These are phyloP conservation scores for Eulemur rubriventer DNA, from an alignment of 2,797 vertebrate genomes.

Conservation along the genomic window DNA sequence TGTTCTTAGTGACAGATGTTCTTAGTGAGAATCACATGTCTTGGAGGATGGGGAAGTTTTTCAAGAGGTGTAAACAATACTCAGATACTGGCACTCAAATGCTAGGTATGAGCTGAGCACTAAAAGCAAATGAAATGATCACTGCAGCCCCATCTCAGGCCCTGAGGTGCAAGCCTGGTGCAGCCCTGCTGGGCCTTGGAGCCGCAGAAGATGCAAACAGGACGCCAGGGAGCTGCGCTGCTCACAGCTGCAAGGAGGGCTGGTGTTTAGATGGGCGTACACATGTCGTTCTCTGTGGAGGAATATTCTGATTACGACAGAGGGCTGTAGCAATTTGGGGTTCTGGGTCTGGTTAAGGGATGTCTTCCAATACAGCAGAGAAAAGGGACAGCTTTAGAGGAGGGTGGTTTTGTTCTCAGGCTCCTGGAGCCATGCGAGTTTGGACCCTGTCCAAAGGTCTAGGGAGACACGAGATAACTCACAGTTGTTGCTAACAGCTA, in stretches of 20 bases:
- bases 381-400: neutral
- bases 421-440: neutral
- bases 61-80: neutral
- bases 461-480: too few relatives aligned
- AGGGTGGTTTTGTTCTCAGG: neutral
- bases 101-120: neutral
- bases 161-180: neutral
- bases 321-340: neutral
- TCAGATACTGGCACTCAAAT: neutral
- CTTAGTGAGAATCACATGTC: neutral
- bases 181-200: neutral
- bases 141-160: neutral
- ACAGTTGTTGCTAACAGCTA: fast-evolving
- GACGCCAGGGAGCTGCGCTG: fast-evolving
- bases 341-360: neutral
- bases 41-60: neutral
- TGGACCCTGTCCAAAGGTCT: neutral
- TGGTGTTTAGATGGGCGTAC: fast-evolving
- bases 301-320: too few relatives aligned
- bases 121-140: neutral
- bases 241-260: neutral
- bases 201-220: neutral
- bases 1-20: neutral
- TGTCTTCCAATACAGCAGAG: neutral
- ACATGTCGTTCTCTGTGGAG: neutral